phyloP scores from a whole-genome alignment of 2,888 invertebrate species.

The Heteropelma amictum region DNA sequence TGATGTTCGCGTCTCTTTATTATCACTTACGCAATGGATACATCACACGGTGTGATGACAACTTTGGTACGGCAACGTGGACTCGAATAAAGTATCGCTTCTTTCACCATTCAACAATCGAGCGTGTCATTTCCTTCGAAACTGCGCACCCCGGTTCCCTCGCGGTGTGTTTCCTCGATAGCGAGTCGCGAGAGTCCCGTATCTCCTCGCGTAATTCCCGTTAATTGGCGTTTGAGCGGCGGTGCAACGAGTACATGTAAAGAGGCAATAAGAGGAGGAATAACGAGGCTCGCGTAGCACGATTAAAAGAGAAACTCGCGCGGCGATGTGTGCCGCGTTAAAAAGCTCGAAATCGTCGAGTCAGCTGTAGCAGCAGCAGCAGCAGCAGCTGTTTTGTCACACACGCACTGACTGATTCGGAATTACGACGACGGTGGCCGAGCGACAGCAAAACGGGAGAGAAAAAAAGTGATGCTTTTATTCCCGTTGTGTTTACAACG shows the following conservation, averaged over 20 bases:
- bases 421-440: constrained; percentile 26
- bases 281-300: too few species aligned
- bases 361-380: constrained; percentile 46
- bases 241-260: too few species aligned
- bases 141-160: too few species aligned
- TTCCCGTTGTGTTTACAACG: constrained; percentile 28
- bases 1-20: constrained; percentile 60
- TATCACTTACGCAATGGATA: constrained; percentile 71
- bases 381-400: constrained; percentile 48
- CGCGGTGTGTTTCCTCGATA: too few species aligned
- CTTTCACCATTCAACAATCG: constrained; percentile 9
- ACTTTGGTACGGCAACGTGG: constrained; percentile 27
- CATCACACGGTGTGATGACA: constrained; percentile 63
- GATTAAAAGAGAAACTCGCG: neutral
- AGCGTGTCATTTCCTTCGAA: too few species aligned
- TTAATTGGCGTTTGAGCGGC: too few species aligned
- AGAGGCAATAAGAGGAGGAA: neutral
- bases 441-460: too few species aligned
- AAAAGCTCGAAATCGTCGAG: constrained; percentile 2
- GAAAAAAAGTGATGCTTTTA: constrained; percentile 10
- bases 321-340: neutral
- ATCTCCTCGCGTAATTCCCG: too few species aligned
- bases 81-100: constrained; percentile 33
- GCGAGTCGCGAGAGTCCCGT: too few species aligned
- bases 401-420: constrained; percentile 19